phyloP scores from a whole-genome alignment of 2,888 invertebrate genomes.

The Ormyrus pomaceus region DNA sequence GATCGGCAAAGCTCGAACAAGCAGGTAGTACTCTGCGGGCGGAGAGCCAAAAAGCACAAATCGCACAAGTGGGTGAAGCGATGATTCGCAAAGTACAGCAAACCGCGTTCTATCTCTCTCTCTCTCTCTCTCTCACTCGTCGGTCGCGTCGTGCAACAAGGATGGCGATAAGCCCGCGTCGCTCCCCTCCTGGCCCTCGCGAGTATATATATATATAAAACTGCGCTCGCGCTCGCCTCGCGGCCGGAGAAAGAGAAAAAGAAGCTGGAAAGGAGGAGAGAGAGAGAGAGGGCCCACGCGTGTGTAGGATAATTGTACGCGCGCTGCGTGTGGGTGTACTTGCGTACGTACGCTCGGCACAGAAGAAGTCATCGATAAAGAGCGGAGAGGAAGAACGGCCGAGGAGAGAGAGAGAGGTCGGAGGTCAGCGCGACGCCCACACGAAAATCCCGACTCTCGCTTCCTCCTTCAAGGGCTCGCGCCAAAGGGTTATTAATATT shows the following conservation, averaged over 20 bases:
- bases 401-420: conserved; percentile 61
- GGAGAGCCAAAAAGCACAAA: no score
- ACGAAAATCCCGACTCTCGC: conserved; percentile 66
- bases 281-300: conserved; percentile 70
- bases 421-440: conserved; percentile 75
- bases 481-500: conserved; percentile 46
- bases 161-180: conserved; percentile 15
- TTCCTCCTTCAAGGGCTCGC: conserved; percentile 56
- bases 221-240: not conserved
- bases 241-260: not conserved
- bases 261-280: conserved; percentile 65
- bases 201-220: not conserved
- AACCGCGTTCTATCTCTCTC: conserved; percentile 19
- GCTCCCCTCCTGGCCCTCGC: conserved; percentile 1
- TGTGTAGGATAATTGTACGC: conserved; percentile 75
- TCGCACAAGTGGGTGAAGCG: no score
- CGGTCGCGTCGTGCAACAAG: not conserved
- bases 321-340: conserved; percentile 61
- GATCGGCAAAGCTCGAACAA: no score
- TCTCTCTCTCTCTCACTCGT: conserved; percentile 3
- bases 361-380: conserved; percentile 58
- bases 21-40: no score
- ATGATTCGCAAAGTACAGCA: not conserved
- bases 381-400: conserved; percentile 61
- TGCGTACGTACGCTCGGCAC: conserved; percentile 57